Percentiles rank a stretch among this genome's conserved stretches.
phyloP scores from a whole-genome alignment of 2,888 invertebrate genomes.

The Clistopyga incitator region DNA sequence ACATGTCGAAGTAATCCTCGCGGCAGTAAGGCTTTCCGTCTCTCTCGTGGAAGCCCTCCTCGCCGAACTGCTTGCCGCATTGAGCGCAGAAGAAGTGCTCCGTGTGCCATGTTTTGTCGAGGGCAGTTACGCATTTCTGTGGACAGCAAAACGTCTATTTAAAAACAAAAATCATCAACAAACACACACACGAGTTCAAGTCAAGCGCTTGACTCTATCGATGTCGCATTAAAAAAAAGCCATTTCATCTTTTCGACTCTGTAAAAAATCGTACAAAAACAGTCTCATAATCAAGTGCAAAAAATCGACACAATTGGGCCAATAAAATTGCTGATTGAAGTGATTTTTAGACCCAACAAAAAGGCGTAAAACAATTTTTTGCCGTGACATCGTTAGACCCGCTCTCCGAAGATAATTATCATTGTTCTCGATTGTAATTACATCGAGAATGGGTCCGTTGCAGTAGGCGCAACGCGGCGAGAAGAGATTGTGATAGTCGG shows the following conservation, averaged over 20 bases:
- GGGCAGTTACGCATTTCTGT: conserved; percentile 99
- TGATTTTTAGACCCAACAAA: too few species aligned
- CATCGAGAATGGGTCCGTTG: conserved; percentile 99
- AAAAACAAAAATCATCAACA: conserved; percentile 8
- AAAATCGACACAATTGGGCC: too few species aligned
- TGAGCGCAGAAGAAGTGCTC: conserved; percentile 99
- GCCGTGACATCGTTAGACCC: too few species aligned
- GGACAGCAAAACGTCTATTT: conserved; percentile 78
- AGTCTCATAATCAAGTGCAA: too few species aligned
- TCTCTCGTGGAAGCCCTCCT: conserved; percentile 98
- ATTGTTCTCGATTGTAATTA: conserved; percentile 85
- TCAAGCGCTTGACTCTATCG: not conserved
- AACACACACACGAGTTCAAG: conserved; percentile 20
- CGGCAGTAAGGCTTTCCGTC: conserved; percentile 98
- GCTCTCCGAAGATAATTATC: too few species aligned
- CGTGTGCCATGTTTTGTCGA: conserved; percentile 99
- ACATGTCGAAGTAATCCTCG: conserved; percentile 98
- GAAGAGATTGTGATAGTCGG: conserved; percentile 99
- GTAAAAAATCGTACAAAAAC: too few species aligned
- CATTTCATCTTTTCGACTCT: too few species aligned
- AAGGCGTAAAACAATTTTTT: too few species aligned
- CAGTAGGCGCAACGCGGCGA: conserved; percentile 99
- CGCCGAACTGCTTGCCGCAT: conserved; percentile 98
- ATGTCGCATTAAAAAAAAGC: too few species aligned
- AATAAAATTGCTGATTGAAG: too few species aligned